phyloP scores from a whole-genome alignment of 2,888 invertebrate species.

The Cartodere bifasciata region DNA sequence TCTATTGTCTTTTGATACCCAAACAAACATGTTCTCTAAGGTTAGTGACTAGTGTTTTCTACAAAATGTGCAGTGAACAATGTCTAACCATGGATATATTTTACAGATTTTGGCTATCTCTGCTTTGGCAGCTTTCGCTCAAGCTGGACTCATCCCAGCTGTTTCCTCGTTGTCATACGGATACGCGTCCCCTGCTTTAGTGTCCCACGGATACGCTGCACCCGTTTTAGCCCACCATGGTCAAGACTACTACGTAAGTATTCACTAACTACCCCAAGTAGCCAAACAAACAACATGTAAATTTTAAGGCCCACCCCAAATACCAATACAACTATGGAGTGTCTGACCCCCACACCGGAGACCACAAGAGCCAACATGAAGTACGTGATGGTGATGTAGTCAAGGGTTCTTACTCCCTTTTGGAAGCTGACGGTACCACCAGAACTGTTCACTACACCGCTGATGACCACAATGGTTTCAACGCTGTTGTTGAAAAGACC shows the following conservation, averaged over 20 bases:
- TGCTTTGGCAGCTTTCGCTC: neutral
- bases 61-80: too few relatives aligned
- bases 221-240: neutral
- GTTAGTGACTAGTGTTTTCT: too few relatives aligned
- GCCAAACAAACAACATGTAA: too few relatives aligned
- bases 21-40: too few relatives aligned
- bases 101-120: neutral
- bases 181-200: neutral
- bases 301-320: slow-evolving; percentile 40
- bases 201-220: slow-evolving; percentile 4
- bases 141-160: neutral
- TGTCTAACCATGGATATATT: neutral
- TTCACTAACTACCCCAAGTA: too few relatives aligned
- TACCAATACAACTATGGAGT: slow-evolving; percentile 45
- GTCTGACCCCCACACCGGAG: slow-evolving; percentile 46
- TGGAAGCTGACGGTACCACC: slow-evolving; percentile 42
- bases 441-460: slow-evolving; percentile 44
- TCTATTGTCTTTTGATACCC: too few relatives aligned
- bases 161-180: neutral
- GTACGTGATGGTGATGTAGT: slow-evolving; percentile 42
- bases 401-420: slow-evolving; percentile 37
- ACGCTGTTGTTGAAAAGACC: slow-evolving; percentile 24
- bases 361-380: slow-evolving; percentile 36
- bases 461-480: slow-evolving; percentile 42
- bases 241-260: too few relatives aligned